phyloP scores from a whole-genome alignment of 2,113 vertebrate genomes.

The Clarias magur region DNA sequence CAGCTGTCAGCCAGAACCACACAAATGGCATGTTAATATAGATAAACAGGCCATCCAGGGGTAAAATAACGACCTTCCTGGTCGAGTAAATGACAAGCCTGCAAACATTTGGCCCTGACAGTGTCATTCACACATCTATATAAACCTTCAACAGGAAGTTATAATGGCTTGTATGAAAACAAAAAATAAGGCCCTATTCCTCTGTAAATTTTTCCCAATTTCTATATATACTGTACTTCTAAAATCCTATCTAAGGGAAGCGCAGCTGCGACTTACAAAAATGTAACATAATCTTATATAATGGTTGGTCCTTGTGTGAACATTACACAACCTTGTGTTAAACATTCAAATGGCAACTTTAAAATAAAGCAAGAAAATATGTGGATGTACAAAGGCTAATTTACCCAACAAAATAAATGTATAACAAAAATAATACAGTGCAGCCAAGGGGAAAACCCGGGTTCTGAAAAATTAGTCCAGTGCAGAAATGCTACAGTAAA shows the following conservation, averaged over 20 bases:
- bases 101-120: background rate
- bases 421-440: background rate
- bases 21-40: background rate
- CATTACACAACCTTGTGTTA: background rate
- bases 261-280: background rate
- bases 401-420: background rate
- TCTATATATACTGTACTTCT: background rate
- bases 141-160: background rate
- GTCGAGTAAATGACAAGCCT: background rate
- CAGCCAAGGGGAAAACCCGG: no score
- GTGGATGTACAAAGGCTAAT: background rate
- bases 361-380: background rate
- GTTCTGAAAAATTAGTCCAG: no score
- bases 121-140: background rate
- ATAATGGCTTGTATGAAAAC: background rate
- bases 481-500: no score
- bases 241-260: background rate
- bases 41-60: background rate
- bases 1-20: background rate
- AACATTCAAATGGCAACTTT: background rate
- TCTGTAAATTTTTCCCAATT: background rate
- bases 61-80: background rate
- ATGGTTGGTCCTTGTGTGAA: background rate
- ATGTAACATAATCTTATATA: background rate
- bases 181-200: background rate